Percentiles rank a stretch among this genome's conserved stretches.
Evolutionary conservation across 2,888 invertebrate genomes (phyloP).

Genomic region (Cantharis lateralis): DNA sequence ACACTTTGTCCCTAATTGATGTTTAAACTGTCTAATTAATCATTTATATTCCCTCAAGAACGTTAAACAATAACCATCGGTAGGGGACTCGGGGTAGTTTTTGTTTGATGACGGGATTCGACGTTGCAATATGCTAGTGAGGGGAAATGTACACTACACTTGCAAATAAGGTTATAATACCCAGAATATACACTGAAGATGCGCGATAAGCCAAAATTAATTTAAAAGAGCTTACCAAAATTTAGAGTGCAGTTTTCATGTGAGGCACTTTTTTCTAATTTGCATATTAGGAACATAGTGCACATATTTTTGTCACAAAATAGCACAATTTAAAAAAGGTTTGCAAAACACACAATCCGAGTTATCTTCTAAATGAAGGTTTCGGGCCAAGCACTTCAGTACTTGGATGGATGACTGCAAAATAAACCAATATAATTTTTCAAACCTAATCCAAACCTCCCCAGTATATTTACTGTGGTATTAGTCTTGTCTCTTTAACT

Average conservation of each 20-base stretch:
- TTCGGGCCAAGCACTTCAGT: neutral
- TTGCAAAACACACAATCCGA: neutral
- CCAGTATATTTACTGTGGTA: constrained; percentile 37
- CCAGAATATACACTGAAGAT: constrained; percentile 40
- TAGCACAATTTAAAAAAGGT: neutral
- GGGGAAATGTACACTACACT: constrained; percentile 32
- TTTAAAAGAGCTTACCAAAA: constrained; percentile 37
- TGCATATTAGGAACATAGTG: neutral
- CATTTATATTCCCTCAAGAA: constrained; percentile 44
- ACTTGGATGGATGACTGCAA: neutral
- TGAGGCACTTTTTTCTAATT: neutral
- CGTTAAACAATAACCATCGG: constrained; percentile 30
- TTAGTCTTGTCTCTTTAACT: constrained; percentile 32
- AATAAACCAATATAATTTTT: constrained; percentile 24
- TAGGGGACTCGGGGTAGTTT: constrained; percentile 21
- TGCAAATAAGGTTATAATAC: constrained; percentile 40
- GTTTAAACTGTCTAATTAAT: constrained; percentile 48
- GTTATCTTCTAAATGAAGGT: neutral
- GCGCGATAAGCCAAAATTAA: constrained; percentile 42
- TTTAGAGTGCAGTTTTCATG: constrained; percentile 14
- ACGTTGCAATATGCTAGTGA: constrained; percentile 28
- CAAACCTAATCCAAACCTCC: constrained; percentile 26
- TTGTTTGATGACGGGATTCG: constrained; percentile 13
- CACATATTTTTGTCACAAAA: neutral
- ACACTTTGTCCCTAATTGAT: constrained; percentile 45